Base-by-base conservation (phyloP, 1,140 invertebrate genomes). In the Asbolus verrucosus region DNA sequence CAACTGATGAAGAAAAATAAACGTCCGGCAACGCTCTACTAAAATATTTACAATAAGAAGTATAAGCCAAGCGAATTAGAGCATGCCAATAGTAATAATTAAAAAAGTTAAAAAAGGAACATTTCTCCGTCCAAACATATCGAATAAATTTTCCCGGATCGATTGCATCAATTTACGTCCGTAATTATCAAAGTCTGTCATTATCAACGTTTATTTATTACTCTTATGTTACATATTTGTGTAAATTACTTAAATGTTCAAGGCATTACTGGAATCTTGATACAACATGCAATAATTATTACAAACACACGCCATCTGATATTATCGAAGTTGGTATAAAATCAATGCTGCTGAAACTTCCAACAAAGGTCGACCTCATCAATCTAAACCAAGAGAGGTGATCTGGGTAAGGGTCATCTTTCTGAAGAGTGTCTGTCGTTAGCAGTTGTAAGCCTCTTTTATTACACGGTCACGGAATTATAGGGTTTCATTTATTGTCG, bases 281-380 rank as follows among this genome's bases (percentile, higher is more conserved):
- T 54, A 24, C 0, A 6, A 27, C 46, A 21, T 54, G 46, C n/a
- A 24, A 27, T 54, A 54, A 54, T 54, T 30, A 54, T 16, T n/a
- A n/a, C n/a, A 24, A 54, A 16, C 46, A 54, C 46, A 21, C 19
- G 46, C 46, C 11, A 54, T 54, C 27, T 54, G 46, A 31, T 54
- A 31, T 24, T 27, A 54, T 54, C 46, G 11, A 54, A 54, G 19
- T 54, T 24, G 1, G 41, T 54, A 30, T 24, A 27, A 54, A 54
- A 54, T 54, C 46, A 54, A 54, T 54, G 46, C 43, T 13, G 43
- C n/a, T 54, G 46, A 54, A 54, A 54, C 18, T 54, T 54, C 27
- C 18, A 54, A 54, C 46, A 54, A 54, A 54, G 46, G 46, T 24
- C 46, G 46, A 21, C 46, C 46, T 54, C 46, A 54, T 54, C 46